Conservation (phyloP, 2,888 invertebrate species). For the Syrphus vitripennis region DNA sequence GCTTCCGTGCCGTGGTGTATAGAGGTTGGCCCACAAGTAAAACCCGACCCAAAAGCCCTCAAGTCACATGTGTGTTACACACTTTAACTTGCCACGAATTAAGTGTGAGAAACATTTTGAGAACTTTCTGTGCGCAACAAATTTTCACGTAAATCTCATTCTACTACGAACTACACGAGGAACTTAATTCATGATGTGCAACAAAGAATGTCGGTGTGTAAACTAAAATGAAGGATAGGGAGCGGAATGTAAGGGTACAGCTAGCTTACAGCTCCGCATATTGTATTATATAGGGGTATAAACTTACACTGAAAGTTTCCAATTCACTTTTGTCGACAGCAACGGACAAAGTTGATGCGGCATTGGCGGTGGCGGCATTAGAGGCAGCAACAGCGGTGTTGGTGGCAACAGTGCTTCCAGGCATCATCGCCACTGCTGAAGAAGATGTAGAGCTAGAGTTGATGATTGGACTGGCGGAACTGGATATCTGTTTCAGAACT, state of each 20-base stretch:
- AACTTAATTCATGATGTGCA: constrained; percentile 35
- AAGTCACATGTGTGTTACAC: constrained; percentile 46
- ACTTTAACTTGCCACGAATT: constrained; percentile 42
- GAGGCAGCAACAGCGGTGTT: background rate
- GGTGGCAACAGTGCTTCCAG: constrained; percentile 7
- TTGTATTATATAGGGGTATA: background rate
- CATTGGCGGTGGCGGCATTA: background rate
- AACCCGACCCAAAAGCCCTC: background rate
- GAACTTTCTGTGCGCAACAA: constrained; percentile 36
- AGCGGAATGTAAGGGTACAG: background rate
- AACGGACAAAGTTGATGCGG: constrained; percentile 20
- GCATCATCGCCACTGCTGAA: background rate
- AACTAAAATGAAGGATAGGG: background rate
- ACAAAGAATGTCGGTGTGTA: constrained; percentile 37
- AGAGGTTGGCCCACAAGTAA: background rate
- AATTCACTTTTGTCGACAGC: constrained; percentile 66
- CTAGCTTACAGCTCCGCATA: background rate
- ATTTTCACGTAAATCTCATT: constrained; percentile 48
- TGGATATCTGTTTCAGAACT: constrained; percentile 89
- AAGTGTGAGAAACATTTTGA: constrained; percentile 23
- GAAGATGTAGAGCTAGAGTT: background rate
- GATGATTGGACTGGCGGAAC: constrained; percentile 77
- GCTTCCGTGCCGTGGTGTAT: background rate
- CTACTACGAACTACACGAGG: too few species aligned
- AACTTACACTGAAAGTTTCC: constrained; percentile 73